Percentiles rank a stretch among this genome's conserved stretches.
Evolutionary conservation across 64 coral and sea anemone species (phyloP).

Genomic region (Anthopleura sola): DNA sequence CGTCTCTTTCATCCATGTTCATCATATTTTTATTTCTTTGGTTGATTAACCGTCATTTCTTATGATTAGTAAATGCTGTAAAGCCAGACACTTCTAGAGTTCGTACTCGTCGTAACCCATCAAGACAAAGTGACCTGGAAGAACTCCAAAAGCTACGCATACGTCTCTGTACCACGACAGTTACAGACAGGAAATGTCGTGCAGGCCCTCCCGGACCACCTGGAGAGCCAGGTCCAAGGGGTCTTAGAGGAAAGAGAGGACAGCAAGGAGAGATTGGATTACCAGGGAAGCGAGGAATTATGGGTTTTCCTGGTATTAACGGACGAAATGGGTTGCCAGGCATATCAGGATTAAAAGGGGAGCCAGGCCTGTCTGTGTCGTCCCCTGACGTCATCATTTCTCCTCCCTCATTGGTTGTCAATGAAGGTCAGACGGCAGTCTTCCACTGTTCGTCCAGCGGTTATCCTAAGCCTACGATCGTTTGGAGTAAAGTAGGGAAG

Average conservation of each 20-base stretch:
- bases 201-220: conserved; percentile 36
- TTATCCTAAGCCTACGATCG: conserved; percentile 15
- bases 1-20: background rate
- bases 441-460: conserved; percentile 35
- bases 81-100: background rate
- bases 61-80: background rate
- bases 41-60: background rate
- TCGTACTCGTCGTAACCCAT: background rate
- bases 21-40: background rate
- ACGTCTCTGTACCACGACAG: background rate
- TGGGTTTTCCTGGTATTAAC: conserved; percentile 9
- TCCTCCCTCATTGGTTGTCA: conserved; percentile 10
- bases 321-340: conserved; percentile 11
- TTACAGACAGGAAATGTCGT: conserved; percentile 8
- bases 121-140: background rate
- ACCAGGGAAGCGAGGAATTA: background rate
- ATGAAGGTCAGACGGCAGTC: conserved; percentile 26
- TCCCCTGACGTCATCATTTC: conserved; percentile 23
- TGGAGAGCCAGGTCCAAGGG: conserved; percentile 34
- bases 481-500: conserved; percentile 32
- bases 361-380: conserved; percentile 16
- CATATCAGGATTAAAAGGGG: conserved; percentile 7
- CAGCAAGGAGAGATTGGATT: conserved; percentile 18
- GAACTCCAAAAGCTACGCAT: background rate
- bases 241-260: conserved; percentile 42